Evolutionary conservation across 2,113 vertebrate species (phyloP).

Genomic region (Dicerorhinus sumatrensis): DNA sequence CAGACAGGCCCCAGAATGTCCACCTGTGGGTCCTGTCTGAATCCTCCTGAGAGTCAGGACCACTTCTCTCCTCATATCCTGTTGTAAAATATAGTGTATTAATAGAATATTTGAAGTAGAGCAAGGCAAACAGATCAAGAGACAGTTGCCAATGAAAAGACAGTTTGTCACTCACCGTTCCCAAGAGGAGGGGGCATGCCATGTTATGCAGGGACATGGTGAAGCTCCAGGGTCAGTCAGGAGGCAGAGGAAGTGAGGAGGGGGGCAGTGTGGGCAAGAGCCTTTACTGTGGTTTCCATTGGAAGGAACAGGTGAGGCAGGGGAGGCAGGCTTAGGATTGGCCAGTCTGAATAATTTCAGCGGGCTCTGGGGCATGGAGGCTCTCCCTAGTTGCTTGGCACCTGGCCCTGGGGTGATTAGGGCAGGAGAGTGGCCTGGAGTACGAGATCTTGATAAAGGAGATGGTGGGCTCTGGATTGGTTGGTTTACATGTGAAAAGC

Average conservation of each 20-base stretch:
- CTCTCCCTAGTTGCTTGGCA: background rate
- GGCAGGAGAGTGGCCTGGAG: background rate
- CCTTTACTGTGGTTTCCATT: background rate
- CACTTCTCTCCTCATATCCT: background rate
- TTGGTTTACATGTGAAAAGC: background rate
- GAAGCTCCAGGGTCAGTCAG: background rate
- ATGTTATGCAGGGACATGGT: accelerated
- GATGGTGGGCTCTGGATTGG: no score
- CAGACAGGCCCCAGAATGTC: background rate
- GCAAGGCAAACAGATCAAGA: background rate
- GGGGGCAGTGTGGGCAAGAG: background rate
- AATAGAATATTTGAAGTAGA: background rate
- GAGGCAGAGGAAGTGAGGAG: background rate
- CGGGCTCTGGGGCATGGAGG: background rate
- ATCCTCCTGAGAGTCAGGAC: background rate
- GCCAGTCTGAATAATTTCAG: background rate
- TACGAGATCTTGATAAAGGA: background rate
- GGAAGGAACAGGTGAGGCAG: background rate
- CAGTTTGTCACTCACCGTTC: background rate
- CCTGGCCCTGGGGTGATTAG: no score
- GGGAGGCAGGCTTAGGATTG: background rate
- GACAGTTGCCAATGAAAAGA: background rate
- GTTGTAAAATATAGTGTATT: background rate
- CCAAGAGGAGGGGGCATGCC: background rate
- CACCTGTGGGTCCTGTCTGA: background rate